Percentiles rank a stretch among this genome's conserved stretches.
Conservation (phyloP, 2,113 vertebrate genomes). For the Ctenodactylus gundi region DNA sequence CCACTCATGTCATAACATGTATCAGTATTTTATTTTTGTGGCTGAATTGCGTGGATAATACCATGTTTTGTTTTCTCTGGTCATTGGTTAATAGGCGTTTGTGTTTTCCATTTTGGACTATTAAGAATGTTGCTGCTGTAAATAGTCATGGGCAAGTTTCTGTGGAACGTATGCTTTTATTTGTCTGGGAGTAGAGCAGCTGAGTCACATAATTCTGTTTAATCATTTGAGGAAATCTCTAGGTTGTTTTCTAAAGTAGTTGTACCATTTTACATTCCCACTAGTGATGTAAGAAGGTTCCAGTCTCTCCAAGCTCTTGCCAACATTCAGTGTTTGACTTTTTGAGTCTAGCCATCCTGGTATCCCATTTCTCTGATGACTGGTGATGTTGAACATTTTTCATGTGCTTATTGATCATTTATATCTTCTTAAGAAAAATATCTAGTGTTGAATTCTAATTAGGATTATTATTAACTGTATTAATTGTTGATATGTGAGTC, state of each 20-base stretch:
- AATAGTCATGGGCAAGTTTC: not conserved
- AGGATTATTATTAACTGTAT: slow-evolving; percentile 18
- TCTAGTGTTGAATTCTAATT: slow-evolving; percentile 35
- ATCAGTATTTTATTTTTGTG: not conserved
- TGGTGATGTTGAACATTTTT: slow-evolving; percentile 15
- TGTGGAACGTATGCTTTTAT: not conserved
- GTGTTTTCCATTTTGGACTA: not conserved
- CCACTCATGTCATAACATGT: not conserved
- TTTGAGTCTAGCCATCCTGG: not conserved
- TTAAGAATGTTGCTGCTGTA: slow-evolving; percentile 10
- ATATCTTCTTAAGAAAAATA: slow-evolving; percentile 45
- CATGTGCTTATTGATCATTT: slow-evolving; percentile 22
- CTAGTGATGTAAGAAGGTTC: not conserved
- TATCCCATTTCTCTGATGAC: slow-evolving; percentile 13
- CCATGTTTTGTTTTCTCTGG: slow-evolving; percentile 37
- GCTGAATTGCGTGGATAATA: not conserved
- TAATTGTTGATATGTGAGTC: not conserved
- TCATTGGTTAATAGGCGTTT: not conserved
- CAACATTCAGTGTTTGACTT: not conserved
- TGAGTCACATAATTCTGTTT: slow-evolving; percentile 19
- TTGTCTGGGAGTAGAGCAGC: slow-evolving; percentile 1
- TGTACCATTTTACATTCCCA: slow-evolving; percentile 7
- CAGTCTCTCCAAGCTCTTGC: not conserved
- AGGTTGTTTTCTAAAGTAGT: not conserved
- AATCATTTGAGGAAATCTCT: slow-evolving; percentile 41